Evolutionary conservation across 2,888 invertebrate species (phyloP).

Genomic region (Apotomis betuletana): DNA sequence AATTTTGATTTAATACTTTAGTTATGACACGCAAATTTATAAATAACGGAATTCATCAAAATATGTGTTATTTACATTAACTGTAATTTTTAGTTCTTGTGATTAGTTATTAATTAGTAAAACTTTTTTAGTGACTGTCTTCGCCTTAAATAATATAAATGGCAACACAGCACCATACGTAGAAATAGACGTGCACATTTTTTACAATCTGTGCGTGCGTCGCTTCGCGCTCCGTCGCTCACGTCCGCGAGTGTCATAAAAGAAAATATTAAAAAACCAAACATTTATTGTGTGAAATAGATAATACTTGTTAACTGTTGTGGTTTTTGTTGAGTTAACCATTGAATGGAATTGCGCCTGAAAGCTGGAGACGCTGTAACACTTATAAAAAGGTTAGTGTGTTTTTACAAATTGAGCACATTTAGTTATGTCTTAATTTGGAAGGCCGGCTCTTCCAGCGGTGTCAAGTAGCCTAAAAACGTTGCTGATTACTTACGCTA

Average conservation of each 20-base stretch:
- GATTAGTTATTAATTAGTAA: too few species aligned
- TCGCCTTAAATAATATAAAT: slow-evolving; percentile 3
- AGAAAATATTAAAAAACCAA: slow-evolving; percentile 68
- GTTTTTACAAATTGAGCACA: slow-evolving; percentile 55
- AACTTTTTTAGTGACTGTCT: neutral
- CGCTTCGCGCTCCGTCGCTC: slow-evolving; percentile 52
- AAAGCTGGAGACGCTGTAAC: slow-evolving; percentile 53
- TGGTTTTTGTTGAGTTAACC: slow-evolving; percentile 63
- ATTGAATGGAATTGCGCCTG: slow-evolving; percentile 63
- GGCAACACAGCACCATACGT: slow-evolving; percentile 33
- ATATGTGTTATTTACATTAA: too few species aligned
- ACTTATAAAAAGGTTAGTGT: slow-evolving; percentile 68
- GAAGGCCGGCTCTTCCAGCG: slow-evolving; percentile 66
- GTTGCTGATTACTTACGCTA: slow-evolving; percentile 46
- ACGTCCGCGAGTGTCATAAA: slow-evolving; percentile 68
- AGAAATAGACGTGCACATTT: slow-evolving; percentile 37
- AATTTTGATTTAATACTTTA: too few species aligned
- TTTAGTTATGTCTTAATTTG: slow-evolving; percentile 77
- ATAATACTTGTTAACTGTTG: slow-evolving; percentile 62
- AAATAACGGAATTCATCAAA: too few species aligned
- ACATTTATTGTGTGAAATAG: slow-evolving; percentile 73
- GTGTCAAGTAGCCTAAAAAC: slow-evolving; percentile 66
- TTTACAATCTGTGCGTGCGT: slow-evolving; percentile 48
- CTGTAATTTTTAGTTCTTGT: too few species aligned
- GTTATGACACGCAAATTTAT: too few species aligned